Percentiles rank a stretch among this genome's conserved stretches.
phyloP scores from a whole-genome alignment of 23 tunicate genomes.

The Halocynthia aurantium region DNA sequence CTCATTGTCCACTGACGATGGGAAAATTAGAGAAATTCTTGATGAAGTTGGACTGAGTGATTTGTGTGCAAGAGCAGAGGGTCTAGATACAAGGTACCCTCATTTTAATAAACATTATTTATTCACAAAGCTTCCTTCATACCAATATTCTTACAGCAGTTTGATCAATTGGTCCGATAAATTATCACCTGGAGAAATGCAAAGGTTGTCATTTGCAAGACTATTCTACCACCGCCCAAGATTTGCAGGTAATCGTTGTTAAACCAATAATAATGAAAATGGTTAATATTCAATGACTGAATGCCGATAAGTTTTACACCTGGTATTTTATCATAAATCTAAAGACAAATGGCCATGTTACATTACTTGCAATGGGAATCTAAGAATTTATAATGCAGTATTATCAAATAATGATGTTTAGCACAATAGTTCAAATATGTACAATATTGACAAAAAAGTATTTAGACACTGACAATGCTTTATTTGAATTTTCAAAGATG shows the following conservation, averaged over 20 bases:
- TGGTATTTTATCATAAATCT: too few species aligned
- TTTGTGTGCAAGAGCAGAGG: constrained; percentile 33
- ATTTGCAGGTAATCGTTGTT: constrained; percentile 44
- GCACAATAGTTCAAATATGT: too few species aligned
- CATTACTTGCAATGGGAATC: too few species aligned
- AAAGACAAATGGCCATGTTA: too few species aligned
- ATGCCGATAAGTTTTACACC: too few species aligned
- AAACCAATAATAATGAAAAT: too few species aligned
- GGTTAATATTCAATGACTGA: too few species aligned
- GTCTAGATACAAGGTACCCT: constrained; percentile 32
- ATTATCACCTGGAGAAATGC: constrained; percentile 87
- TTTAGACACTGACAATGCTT: too few species aligned
- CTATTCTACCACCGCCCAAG: constrained; percentile 75
- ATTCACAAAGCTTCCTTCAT: neutral
- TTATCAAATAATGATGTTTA: too few species aligned
- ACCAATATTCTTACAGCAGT: constrained; percentile 2
- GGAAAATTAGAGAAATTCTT: constrained; percentile 17
- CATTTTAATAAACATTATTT: neutral
- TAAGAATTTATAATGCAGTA: too few species aligned
- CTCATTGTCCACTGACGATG: constrained; percentile 18
- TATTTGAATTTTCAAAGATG: too few species aligned
- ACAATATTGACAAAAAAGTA: too few species aligned
- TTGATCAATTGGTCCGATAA: constrained; percentile 74
- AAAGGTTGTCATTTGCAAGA: constrained; percentile 75
- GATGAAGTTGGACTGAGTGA: constrained; percentile 69